Percentiles rank a stretch among this genome's conserved stretches.
Conservation (phyloP, 2,797 vertebrate genomes). For the Sparidentex hasta region DNA sequence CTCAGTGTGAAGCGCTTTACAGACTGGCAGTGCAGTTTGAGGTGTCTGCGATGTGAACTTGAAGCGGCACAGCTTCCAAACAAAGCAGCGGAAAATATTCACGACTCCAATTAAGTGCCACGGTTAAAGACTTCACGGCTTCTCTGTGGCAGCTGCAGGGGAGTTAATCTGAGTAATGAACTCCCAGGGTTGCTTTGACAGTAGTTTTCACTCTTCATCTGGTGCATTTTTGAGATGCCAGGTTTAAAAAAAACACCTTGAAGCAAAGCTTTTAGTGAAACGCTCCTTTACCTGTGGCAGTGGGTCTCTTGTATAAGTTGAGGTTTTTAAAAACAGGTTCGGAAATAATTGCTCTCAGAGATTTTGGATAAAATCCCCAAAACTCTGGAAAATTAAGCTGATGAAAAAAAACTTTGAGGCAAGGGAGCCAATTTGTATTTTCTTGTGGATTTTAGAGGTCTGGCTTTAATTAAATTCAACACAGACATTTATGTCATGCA, state of each 20-base stretch:
- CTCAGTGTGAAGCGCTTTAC: background rate
- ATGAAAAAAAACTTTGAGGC: slow-evolving; percentile 12
- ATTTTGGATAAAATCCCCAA: slow-evolving; percentile 10
- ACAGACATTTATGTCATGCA: background rate
- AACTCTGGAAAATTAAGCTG: background rate
- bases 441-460: slow-evolving; percentile 24
- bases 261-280: background rate
- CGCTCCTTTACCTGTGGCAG: background rate
- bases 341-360: background rate
- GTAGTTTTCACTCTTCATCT: slow-evolving; percentile 33
- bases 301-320: background rate
- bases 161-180: slow-evolving; percentile 59
- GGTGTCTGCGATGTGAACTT: slow-evolving; percentile 34
- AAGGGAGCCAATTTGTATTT: slow-evolving; percentile 27
- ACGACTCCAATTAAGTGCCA: slow-evolving; percentile 65
- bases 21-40: slow-evolving; percentile 11
- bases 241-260: background rate
- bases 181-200: slow-evolving; percentile 51
- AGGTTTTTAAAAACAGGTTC: slow-evolving; percentile 7
- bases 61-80: slow-evolving; percentile 50
- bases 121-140: slow-evolving; percentile 52
- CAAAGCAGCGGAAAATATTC: slow-evolving; percentile 74
- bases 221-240: slow-evolving; percentile 15
- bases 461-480: slow-evolving; percentile 33
- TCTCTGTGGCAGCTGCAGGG: slow-evolving; percentile 51